Conservation (phyloP, 2,888 invertebrate species). For the Mesochorus sp. region DNA sequence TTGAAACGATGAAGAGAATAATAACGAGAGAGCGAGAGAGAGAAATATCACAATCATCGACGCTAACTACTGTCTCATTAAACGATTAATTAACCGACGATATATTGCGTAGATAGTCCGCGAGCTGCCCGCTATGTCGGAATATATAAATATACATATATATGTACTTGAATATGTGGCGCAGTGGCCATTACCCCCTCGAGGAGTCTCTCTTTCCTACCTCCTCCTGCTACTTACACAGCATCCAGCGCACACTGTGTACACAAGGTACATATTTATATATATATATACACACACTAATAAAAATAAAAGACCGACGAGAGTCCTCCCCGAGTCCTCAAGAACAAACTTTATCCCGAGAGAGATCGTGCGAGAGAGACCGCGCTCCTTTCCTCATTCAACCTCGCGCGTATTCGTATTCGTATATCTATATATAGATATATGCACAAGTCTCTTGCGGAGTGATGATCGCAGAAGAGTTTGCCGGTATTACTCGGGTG, state of each 20-base stretch:
- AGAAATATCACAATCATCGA: slow-evolving; percentile 74
- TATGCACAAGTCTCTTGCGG: not conserved
- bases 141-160: slow-evolving; percentile 18
- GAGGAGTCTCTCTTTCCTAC: slow-evolving; percentile 22
- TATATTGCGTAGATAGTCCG: slow-evolving; percentile 77
- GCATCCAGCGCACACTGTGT: slow-evolving; percentile 27
- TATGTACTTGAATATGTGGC: slow-evolving; percentile 14
- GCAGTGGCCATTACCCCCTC: slow-evolving; percentile 38
- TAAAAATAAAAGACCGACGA: slow-evolving; percentile 10
- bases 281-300: slow-evolving; percentile 21
- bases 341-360: slow-evolving; percentile 58
- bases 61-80: slow-evolving; percentile 81
- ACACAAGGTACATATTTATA: slow-evolving; percentile 34
- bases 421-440: not conserved
- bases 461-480: slow-evolving; percentile 45
- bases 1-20: slow-evolving; percentile 54
- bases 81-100: slow-evolving; percentile 80
- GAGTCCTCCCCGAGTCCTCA: slow-evolving; percentile 44
- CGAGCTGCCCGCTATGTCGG: slow-evolving; percentile 49
- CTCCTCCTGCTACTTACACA: not conserved
- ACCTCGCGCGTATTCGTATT: too few relatives aligned
- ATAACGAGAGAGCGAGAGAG: slow-evolving; percentile 48
- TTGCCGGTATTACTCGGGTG: slow-evolving; percentile 65
- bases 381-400: slow-evolving; percentile 43
- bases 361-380: slow-evolving; percentile 55